Evolutionary conservation across 2,113 vertebrate genomes (phyloP).

Genomic region (Hoplias malabaricus): DNA sequence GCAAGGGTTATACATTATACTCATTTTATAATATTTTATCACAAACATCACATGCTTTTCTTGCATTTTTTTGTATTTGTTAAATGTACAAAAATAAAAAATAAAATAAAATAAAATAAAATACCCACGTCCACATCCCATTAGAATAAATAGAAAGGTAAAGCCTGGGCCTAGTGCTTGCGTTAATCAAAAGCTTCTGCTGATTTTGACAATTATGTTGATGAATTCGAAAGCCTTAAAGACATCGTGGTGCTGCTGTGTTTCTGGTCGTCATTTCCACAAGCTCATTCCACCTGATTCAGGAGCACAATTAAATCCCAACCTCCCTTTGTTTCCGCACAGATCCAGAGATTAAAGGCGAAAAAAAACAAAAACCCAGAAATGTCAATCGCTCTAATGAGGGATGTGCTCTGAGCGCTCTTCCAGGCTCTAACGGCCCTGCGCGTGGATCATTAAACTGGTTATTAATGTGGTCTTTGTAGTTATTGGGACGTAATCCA

Average conservation of each 20-base stretch:
- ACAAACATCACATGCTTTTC: too few species aligned
- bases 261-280: constrained; percentile 61
- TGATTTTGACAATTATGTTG: constrained; percentile 36
- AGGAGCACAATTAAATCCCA: constrained; percentile 59
- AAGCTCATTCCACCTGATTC: constrained; percentile 64
- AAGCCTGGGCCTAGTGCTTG: background rate
- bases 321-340: background rate
- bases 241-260: background rate
- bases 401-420: constrained; percentile 49
- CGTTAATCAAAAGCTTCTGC: background rate
- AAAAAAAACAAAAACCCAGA: constrained; percentile 57
- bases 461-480: too few species aligned
- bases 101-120: too few species aligned
- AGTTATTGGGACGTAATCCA: background rate
- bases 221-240: constrained; percentile 12
- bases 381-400: constrained; percentile 72
- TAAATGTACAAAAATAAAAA: too few species aligned
- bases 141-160: background rate
- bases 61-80: too few species aligned
- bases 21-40: too few species aligned
- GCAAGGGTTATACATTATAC: too few species aligned
- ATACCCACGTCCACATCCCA: too few species aligned
- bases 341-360: constrained; percentile 34
- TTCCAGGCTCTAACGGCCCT: too few species aligned
- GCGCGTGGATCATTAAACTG: constrained; percentile 58